Conservation (phyloP, 2,797 vertebrate species). For the Hippocampus kuda region DNA sequence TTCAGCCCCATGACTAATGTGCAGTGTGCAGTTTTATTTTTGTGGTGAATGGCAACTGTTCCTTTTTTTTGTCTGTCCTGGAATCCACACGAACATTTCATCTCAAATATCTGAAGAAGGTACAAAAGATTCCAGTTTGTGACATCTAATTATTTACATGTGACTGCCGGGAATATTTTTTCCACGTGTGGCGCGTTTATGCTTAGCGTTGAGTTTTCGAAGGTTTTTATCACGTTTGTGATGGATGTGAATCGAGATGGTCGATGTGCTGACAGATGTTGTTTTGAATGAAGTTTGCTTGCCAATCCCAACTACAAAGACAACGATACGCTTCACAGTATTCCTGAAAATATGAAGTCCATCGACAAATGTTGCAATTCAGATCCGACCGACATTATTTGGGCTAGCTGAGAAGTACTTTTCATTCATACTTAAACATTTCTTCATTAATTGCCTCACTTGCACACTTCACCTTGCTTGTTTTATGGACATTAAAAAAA, state of each 20-base stretch:
- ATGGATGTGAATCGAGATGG: not conserved
- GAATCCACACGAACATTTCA: constrained; percentile 24
- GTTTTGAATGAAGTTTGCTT: not conserved
- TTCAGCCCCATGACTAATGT: constrained; percentile 29
- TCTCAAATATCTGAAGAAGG: constrained; percentile 24
- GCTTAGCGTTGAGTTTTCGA: not conserved
- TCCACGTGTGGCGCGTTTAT: constrained; percentile 9
- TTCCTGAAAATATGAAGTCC: too few relatives aligned
- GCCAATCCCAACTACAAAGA: not conserved
- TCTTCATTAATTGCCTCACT: too few relatives aligned
- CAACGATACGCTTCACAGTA: not conserved
- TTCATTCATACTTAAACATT: too few relatives aligned
- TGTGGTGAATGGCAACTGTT: constrained; percentile 20
- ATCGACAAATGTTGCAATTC: too few relatives aligned
- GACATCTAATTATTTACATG: constrained; percentile 12
- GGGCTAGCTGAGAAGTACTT: too few relatives aligned
- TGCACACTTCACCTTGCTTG: too few relatives aligned
- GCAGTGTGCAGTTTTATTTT: constrained; percentile 24
- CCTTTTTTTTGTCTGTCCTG: constrained; percentile 9
- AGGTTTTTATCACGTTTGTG: not conserved
- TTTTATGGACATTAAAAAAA: too few relatives aligned
- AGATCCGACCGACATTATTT: too few relatives aligned
- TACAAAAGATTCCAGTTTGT: constrained; percentile 11
- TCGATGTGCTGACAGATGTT: not conserved
- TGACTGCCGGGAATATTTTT: constrained; percentile 14